phyloP scores from a whole-genome alignment of 2,113 vertebrate genomes.

The Phylloscopus whistleri region DNA sequence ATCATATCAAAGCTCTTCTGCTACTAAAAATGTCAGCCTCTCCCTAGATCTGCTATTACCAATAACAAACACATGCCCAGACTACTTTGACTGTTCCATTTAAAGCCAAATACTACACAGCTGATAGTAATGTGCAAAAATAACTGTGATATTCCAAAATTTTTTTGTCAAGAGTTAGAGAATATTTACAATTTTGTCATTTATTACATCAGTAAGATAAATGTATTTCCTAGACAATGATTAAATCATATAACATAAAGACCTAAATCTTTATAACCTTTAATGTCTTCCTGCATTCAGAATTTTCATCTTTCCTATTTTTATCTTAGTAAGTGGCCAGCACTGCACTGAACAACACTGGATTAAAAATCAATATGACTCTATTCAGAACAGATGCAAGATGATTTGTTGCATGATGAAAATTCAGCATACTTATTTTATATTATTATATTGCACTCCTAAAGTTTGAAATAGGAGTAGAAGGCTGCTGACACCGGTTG shows the following conservation, averaged over 20 bases:
- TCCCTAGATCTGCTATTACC: neutral
- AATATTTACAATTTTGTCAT: neutral
- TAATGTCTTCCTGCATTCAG: neutral
- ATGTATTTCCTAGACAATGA: neutral
- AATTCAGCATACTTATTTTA: neutral
- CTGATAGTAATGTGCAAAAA: neutral
- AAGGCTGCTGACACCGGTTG: accelerated
- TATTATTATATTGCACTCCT: neutral
- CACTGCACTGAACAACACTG: neutral
- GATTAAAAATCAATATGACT: neutral
- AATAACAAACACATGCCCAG: neutral
- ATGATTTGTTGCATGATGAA: neutral
- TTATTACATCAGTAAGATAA: neutral
- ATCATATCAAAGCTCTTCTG: neutral
- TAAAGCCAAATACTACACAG: neutral
- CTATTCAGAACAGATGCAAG: neutral
- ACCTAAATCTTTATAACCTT: neutral
- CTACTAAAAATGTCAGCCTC: neutral
- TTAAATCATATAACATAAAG: neutral
- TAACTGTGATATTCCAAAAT: neutral
- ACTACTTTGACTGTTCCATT: neutral
- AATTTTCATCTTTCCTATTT: neutral
- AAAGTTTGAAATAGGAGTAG: neutral
- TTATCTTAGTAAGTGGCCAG: neutral
- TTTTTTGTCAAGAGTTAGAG: neutral